phyloP scores from a whole-genome alignment of 2,113 vertebrate species.

The Hylia prasina region DNA sequence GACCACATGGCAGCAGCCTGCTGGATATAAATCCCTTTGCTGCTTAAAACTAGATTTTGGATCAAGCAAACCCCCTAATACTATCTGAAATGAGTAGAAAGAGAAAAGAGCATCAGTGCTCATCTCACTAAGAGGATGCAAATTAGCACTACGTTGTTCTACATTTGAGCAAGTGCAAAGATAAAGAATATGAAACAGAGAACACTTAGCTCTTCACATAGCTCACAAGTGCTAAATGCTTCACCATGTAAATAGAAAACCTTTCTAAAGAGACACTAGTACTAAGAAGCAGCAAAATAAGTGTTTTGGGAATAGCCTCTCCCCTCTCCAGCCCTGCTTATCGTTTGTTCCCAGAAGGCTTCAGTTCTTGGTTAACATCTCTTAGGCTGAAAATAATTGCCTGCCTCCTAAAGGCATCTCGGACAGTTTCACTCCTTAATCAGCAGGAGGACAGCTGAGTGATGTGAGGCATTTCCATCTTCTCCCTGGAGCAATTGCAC shows the following conservation, averaged over 20 bases:
- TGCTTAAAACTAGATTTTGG: slow-evolving; percentile 2
- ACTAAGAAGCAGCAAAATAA: neutral
- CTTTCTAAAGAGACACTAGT: neutral
- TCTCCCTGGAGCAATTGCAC: neutral
- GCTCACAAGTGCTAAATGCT: neutral
- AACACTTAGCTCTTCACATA: neutral
- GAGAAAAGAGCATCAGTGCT: neutral
- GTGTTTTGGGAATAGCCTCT: neutral
- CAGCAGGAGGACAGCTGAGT: slow-evolving; percentile 1
- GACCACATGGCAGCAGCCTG: neutral
- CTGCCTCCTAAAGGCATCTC: neutral
- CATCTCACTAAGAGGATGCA: neutral
- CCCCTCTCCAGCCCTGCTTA: neutral
- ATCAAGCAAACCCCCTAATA: neutral
- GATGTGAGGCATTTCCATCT: neutral
- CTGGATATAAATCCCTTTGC: neutral
- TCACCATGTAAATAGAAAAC: neutral
- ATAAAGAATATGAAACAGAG: neutral
- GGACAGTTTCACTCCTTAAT: slow-evolving; percentile 2
- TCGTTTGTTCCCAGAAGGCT: neutral
- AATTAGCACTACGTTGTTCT: neutral
- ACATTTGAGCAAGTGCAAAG: neutral
- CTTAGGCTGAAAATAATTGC: slow-evolving; percentile 32
- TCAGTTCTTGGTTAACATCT: neutral
- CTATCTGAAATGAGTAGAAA: neutral